Base-by-base conservation (phyloP, 2,888 invertebrate genomes). In the Drosophila planitibia region DNA sequence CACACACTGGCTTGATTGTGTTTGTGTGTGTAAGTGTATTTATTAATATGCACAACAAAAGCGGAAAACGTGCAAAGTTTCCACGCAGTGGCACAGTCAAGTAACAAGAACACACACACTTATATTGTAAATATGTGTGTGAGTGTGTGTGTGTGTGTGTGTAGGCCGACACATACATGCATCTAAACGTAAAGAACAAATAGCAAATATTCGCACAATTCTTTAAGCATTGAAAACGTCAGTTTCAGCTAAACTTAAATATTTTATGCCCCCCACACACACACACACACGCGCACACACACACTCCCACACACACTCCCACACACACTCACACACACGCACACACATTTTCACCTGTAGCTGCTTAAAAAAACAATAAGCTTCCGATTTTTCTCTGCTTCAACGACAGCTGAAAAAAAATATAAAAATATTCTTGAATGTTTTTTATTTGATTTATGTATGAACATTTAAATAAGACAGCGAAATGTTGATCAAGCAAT, bases 11-110 rank as follows among this genome's bases (percentile, higher is more conserved):
- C 9, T 16, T 9, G 33, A 6, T 3, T 19, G 47, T 47, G 44
- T 7, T 32, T 32, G 47, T 25, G 68, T 49, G 25, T 67, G 28
- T 28, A 12, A 49, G 16, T 55, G 28, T 28, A 30, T 65, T 41
- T 62, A 63, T 80, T 60, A 69, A 74, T 47, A 52, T 66, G 28
- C 37, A 65, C 19, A 33, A 51, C 67, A 57, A 59, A 60, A 59
- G n/a, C 44, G 55, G 53, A 44, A 51, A 83, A 62, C 64, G 37
- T 49, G 51, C 61, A 49, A 25, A 69, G 39, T 54, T 63, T 49
- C 33, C 37, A 63, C 47, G 55, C 62, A 61, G 78, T 69, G 59
- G 22, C 63, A 28, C 76, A 63, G 51, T 58, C 51, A 65, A 66
- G 37, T 37, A 55, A 44, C 58, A 47, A 47, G 35, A 49, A 37